Base-by-base conservation (phyloP, 2,113 vertebrate genomes). In the Pandion haliaetus region DNA sequence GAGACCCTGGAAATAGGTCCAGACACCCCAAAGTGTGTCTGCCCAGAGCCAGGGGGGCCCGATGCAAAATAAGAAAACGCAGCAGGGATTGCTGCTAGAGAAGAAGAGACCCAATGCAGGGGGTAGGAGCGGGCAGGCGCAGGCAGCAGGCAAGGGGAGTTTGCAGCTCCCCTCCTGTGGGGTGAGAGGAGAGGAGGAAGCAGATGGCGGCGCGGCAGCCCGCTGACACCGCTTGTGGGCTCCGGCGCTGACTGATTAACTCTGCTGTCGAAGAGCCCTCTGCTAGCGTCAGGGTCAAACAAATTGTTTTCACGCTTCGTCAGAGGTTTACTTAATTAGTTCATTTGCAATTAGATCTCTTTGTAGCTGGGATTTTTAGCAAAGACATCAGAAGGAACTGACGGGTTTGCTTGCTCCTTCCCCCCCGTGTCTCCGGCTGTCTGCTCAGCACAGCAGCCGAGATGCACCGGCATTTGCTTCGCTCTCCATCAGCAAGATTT, bases 281-380 rank as follows among this genome's bases (percentile, higher is more conserved):
- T 95, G 96, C 97, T 82, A 98, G 98, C 98, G 98, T 98, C 98
- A 98, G 98, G 98, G 98, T 98, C 98, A 99, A 98, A 98, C 98
- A 98, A 98, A 99, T 99, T 99, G 98, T 98, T 98, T 99, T 98
- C 98, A 98, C 98, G 98, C 98, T 98, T 98, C 97, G 97, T 99
- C 98, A 99, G 98, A 98, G 97, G 98, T 98, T 98, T 98, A 98
- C 98, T 98, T 99, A 98, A 99, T 99, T 98, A 99, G 98, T 98
- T 99, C 98, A 98, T 99, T 98, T 98, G 98, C 98, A 98, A 98
- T 98, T 98, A 98, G 98, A 98, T 98, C 98, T 98, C 98, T 99
- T 98, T 98, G 98, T 99, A 98, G 98, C 98, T 87, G 8, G 95
- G 96, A 98, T 98, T 98, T 98, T 98, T 98, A 98, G 98, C 98